A percentile compares a stretch with the other conserved stretches of the same genome.
phyloP scores from a whole-genome alignment of 2,888 invertebrate species.

The Hofmannophila pseudospretella region DNA sequence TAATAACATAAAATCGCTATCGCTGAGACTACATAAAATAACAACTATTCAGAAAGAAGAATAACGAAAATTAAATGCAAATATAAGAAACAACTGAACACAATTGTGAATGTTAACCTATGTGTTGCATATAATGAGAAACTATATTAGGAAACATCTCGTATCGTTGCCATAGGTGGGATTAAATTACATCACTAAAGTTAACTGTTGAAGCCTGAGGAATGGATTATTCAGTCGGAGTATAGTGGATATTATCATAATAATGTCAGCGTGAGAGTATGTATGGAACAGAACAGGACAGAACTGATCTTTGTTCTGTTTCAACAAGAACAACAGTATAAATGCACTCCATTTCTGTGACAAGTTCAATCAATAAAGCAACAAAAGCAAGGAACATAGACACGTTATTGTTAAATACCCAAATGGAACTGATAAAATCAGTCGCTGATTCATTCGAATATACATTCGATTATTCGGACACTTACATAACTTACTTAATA shows the following conservation, averaged over 20 bases:
- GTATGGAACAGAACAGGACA: neutral
- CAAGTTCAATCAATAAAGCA: slow-evolving; percentile 3
- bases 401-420: neutral
- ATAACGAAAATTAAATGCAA: slow-evolving; percentile 45
- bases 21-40: slow-evolving; percentile 34
- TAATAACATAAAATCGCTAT: slow-evolving; percentile 35
- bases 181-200: slow-evolving; percentile 46
- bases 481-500: slow-evolving; percentile 23
- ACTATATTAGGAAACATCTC: slow-evolving; percentile 35
- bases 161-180: slow-evolving; percentile 53
- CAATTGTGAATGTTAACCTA: slow-evolving; percentile 35
- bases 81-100: slow-evolving; percentile 42
- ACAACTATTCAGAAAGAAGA: slow-evolving; percentile 32
- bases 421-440: neutral
- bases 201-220: slow-evolving; percentile 40
- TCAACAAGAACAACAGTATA: slow-evolving; percentile 1
- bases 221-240: slow-evolving; percentile 45
- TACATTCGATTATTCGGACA: slow-evolving; percentile 5
- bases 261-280: slow-evolving; percentile 17
- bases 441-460: slow-evolving; percentile 3
- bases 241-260: slow-evolving; percentile 34
- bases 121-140: slow-evolving; percentile 30
- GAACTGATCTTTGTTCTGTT: neutral
- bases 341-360: slow-evolving; percentile 15
- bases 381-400: slow-evolving; percentile 13